These are phyloP conservation scores for Bruchidius siliquastri DNA, from an alignment of 2,888 invertebrate species.

Conservation along the genomic window DNA sequence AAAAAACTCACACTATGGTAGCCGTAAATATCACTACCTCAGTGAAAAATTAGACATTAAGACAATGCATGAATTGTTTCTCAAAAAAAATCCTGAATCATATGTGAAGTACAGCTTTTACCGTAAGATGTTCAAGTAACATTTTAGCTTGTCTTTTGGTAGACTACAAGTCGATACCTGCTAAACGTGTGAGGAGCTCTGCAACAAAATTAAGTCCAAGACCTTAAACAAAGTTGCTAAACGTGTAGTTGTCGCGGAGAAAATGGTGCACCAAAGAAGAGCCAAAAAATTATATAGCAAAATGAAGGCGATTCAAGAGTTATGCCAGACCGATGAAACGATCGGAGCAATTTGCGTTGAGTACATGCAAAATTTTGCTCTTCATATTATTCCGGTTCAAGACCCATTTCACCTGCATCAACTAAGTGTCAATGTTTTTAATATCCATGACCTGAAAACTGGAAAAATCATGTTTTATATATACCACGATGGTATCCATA, in stretches of 20 bases:
- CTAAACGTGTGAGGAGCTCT: conserved; percentile 5
- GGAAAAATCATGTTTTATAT: conserved; percentile 10
- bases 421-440: conserved; percentile 8
- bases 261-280: conserved; percentile 13
- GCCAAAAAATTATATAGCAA: conserved; percentile 17
- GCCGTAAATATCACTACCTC: neutral
- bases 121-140: neutral
- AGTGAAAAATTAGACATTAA: neutral
- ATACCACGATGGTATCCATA: conserved; percentile 10
- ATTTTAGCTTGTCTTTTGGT: conserved; percentile 2
- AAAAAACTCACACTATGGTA: conserved; percentile 1
- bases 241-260: conserved; percentile 5
- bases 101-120: neutral
- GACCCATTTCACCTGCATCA: conserved; percentile 12
- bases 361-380: conserved; percentile 12
- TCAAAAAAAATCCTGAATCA: neutral
- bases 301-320: conserved; percentile 11
- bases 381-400: conserved; percentile 10
- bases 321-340: neutral
- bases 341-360: conserved; percentile 9
- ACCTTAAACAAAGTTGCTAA: conserved; percentile 4
- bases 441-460: conserved; percentile 11
- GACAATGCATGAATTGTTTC: neutral
- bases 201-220: conserved; percentile 8
- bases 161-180: conserved; percentile 5